These are phyloP conservation scores for Graptemys geographica DNA, from an alignment of 2,797 vertebrate species.

Conservation along the genomic window DNA sequence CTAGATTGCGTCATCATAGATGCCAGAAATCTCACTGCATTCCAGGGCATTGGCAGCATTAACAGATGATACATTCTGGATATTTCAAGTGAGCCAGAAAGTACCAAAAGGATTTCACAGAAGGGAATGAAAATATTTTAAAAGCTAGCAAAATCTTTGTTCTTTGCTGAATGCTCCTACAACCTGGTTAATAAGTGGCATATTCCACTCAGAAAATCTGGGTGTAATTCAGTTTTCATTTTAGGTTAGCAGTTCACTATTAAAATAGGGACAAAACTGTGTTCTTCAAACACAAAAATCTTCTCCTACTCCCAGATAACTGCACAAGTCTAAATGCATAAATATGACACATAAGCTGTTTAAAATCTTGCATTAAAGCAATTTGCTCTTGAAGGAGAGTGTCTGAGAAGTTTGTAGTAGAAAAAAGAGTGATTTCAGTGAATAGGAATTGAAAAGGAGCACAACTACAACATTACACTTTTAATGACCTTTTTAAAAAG, in stretches of 20 bases:
- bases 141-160: not conserved
- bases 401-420: not conserved
- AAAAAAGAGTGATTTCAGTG: not conserved
- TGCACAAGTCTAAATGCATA: not conserved
- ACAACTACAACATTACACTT: not conserved
- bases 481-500: not conserved
- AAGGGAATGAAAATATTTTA: not conserved
- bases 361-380: not conserved
- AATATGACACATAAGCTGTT: not conserved
- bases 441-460: not conserved
- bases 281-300: not conserved
- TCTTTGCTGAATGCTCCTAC: not conserved
- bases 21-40: not conserved
- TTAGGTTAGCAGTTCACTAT: not conserved
- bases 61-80: not conserved
- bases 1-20: not conserved
- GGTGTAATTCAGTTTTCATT: not conserved
- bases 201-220: not conserved
- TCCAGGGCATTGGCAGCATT: fast-evolving
- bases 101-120: not conserved
- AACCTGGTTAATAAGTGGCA: fast-evolving
- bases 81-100: not conserved
- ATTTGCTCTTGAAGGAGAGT: not conserved
- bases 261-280: not conserved
- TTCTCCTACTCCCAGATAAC: not conserved